These are phyloP conservation scores for Labeo calbasu DNA, from an alignment of 2,797 vertebrate genomes.

Conservation along the genomic window DNA sequence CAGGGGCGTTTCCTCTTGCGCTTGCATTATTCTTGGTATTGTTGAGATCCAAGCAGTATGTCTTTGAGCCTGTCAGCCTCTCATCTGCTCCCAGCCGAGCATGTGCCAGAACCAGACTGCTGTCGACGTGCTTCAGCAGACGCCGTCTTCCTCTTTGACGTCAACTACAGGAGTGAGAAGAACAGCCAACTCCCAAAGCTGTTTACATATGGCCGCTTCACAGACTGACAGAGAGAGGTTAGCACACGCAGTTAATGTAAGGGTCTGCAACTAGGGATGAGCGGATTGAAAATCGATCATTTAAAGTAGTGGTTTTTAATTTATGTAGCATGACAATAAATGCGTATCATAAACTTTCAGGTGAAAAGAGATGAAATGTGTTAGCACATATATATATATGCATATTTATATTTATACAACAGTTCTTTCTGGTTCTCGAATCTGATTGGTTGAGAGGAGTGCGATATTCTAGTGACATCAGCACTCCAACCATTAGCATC, in stretches of 20 bases:
- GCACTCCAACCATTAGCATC: too few species aligned
- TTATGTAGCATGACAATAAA: not conserved
- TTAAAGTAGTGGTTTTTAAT: not conserved
- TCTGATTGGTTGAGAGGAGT: too few species aligned
- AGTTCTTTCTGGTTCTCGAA: too few species aligned
- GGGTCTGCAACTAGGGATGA: not conserved
- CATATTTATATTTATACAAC: too few species aligned
- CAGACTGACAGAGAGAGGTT: constrained; percentile 33
- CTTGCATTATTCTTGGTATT: constrained; percentile 39
- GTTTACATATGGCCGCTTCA: constrained; percentile 45
- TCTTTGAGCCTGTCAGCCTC: constrained; percentile 49
- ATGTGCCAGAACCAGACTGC: constrained; percentile 41
- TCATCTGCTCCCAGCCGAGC: constrained; percentile 54
- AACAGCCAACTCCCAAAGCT: constrained; percentile 40
- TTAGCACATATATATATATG: too few species aligned
- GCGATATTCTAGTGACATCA: too few species aligned
- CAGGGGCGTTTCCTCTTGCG: constrained; percentile 27
- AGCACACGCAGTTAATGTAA: not conserved
- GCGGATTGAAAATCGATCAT: not conserved
- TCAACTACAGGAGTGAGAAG: constrained; percentile 54
- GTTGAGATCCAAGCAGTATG: constrained; percentile 44
- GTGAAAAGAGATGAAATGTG: constrained; percentile 2
- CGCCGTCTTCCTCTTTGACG: constrained; percentile 51
- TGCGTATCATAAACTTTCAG: not conserved
- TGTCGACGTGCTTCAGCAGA: constrained; percentile 53